These are phyloP conservation scores for Metalampra italica DNA, from an alignment of 2,888 invertebrate genomes.

Conservation along the genomic window DNA sequence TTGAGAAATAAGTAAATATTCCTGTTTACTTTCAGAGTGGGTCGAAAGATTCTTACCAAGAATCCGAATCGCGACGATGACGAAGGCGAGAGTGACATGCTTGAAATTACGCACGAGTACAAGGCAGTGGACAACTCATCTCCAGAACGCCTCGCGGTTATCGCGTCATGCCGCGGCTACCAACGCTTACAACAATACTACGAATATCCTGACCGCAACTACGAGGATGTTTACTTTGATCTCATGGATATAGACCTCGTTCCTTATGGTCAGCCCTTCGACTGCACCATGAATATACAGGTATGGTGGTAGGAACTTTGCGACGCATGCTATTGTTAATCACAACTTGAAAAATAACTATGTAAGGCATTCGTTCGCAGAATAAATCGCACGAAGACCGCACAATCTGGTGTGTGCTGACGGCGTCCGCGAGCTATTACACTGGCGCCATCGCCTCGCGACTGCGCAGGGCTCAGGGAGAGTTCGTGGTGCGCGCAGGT, in stretches of 20 bases:
- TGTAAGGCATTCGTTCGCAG: constrained; percentile 45
- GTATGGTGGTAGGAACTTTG: constrained; percentile 39
- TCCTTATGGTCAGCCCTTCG: constrained; percentile 82
- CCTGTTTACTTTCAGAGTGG: constrained; percentile 73
- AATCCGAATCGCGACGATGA: constrained; percentile 80
- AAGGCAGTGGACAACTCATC: constrained; percentile 81
- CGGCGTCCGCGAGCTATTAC: constrained; percentile 82
- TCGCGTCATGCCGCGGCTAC: constrained; percentile 82
- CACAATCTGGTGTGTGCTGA: constrained; percentile 80
- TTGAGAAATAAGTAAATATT: neutral
- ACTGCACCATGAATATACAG: constrained; percentile 82
- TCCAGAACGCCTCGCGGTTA: constrained; percentile 81
- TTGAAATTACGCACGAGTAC: constrained; percentile 82
- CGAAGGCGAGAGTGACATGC: constrained; percentile 80
- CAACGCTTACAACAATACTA: constrained; percentile 80
- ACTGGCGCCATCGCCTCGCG: constrained; percentile 83
- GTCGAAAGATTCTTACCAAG: constrained; percentile 83
- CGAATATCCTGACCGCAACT: constrained; percentile 76
- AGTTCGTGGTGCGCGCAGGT: constrained; percentile 79
- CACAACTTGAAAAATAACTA: neutral
- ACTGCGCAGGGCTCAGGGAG: constrained; percentile 80
- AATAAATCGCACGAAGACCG: constrained; percentile 81
- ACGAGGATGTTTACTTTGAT: constrained; percentile 82
- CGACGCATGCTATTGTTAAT: neutral
- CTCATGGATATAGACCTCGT: constrained; percentile 82